A percentile compares a stretch with the other conserved stretches of the same genome.
Evolutionary conservation across 2,888 invertebrate species (phyloP).

Genomic region (Aporophyla lueneburgensis): DNA sequence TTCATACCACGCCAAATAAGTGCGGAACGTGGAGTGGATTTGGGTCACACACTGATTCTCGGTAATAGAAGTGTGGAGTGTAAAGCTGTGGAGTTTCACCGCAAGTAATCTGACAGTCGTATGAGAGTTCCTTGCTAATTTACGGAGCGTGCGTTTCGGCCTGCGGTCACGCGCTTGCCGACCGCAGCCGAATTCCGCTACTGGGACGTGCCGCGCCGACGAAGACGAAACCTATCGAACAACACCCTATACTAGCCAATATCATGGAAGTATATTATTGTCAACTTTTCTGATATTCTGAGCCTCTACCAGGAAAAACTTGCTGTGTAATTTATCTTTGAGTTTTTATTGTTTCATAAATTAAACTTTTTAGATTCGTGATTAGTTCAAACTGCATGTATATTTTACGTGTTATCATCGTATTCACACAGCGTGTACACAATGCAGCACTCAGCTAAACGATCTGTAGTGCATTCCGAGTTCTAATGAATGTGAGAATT

Average conservation of each 20-base stretch:
- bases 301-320: not conserved
- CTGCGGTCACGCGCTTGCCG: slow-evolving; percentile 84
- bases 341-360: slow-evolving; percentile 20
- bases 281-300: not conserved
- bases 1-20: slow-evolving; percentile 83
- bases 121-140: slow-evolving; percentile 85
- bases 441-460: slow-evolving; percentile 55
- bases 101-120: slow-evolving; percentile 84
- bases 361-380: slow-evolving; percentile 9
- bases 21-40: slow-evolving; percentile 79
- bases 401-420: slow-evolving; percentile 55
- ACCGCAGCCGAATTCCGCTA: slow-evolving; percentile 84
- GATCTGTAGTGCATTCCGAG: slow-evolving; percentile 50
- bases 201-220: slow-evolving; percentile 69
- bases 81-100: slow-evolving; percentile 82
- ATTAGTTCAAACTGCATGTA: slow-evolving; percentile 27
- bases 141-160: slow-evolving; percentile 84
- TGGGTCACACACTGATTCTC: slow-evolving; percentile 86
- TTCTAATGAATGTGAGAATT: slow-evolving; percentile 77
- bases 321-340: slow-evolving; percentile 15
- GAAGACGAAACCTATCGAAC: slow-evolving; percentile 30
- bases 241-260: not conserved
- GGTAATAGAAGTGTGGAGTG: slow-evolving; percentile 82
- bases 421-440: slow-evolving; percentile 51
- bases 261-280: not conserved